These are phyloP conservation scores for Drosophila mimetica DNA, from an alignment of 2,888 invertebrate genomes.

Conservation along the genomic window DNA sequence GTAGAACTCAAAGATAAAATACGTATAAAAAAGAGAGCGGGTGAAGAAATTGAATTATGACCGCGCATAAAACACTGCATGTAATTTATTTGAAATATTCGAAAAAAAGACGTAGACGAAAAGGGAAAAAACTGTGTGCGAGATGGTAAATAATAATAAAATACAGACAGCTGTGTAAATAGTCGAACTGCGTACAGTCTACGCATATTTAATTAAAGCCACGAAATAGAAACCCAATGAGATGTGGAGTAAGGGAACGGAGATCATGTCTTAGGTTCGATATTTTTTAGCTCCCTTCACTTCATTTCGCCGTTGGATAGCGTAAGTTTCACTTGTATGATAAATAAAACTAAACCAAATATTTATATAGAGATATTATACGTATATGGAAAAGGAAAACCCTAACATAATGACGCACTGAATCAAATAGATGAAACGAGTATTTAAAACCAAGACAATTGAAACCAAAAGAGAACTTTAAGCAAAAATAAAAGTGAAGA, in stretches of 20 bases:
- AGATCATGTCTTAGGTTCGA: slow-evolving; percentile 16
- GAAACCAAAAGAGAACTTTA: slow-evolving; percentile 68
- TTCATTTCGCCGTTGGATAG: slow-evolving; percentile 37
- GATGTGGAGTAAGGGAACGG: not conserved
- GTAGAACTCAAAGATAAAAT: slow-evolving; percentile 44
- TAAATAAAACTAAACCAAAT: slow-evolving; percentile 63
- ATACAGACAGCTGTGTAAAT: slow-evolving; percentile 75
- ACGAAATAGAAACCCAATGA: slow-evolving; percentile 7
- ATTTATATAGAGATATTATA: slow-evolving; percentile 70
- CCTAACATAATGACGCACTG: slow-evolving; percentile 82
- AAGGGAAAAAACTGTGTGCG: slow-evolving; percentile 25
- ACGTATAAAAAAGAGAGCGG: slow-evolving; percentile 28
- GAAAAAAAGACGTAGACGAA: slow-evolving; percentile 31
- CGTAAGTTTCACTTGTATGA: slow-evolving; percentile 73
- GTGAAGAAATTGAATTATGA: slow-evolving; percentile 57
- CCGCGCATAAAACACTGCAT: slow-evolving; percentile 59
- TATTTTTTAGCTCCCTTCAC: slow-evolving; percentile 7
- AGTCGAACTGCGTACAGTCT: slow-evolving; percentile 61
- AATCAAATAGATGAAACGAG: slow-evolving; percentile 83
- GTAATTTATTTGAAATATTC: slow-evolving; percentile 58
- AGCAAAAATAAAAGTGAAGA: slow-evolving; percentile 49
- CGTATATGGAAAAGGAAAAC: slow-evolving; percentile 58
- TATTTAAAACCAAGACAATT: slow-evolving; percentile 75
- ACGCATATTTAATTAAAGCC: slow-evolving; percentile 48
- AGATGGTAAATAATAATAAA: slow-evolving; percentile 56